phyloP scores from a whole-genome alignment of 1,140 invertebrate species.

The Aradophagus sp. region DNA sequence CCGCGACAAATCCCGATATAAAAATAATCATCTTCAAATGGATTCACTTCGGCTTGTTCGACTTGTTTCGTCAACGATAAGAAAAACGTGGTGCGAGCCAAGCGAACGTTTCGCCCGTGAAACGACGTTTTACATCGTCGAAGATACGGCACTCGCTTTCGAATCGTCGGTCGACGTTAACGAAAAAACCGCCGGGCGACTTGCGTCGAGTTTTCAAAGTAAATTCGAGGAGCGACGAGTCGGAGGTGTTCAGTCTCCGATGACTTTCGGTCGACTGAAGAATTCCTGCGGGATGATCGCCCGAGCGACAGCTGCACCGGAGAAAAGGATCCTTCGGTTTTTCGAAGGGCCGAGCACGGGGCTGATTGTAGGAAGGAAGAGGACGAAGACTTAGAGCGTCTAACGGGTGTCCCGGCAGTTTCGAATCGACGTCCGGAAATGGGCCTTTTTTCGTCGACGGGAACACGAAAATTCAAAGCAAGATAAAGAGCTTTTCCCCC shows the following conservation, averaged over 20 bases:
- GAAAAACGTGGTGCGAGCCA: too few species aligned
- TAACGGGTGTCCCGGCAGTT: constrained; percentile 40
- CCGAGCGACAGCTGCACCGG: constrained; percentile 50
- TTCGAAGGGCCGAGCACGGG: constrained; percentile 25
- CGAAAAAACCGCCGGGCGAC: too few species aligned
- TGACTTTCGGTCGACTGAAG: constrained; percentile 61
- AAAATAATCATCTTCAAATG: constrained; percentile 81
- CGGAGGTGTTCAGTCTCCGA: constrained; percentile 49
- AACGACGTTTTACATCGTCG: too few species aligned
- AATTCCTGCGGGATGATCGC: constrained; percentile 53
- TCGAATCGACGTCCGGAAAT: constrained; percentile 17
- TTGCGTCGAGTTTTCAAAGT: too few species aligned
- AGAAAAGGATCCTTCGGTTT: constrained; percentile 52
- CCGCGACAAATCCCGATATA: constrained; percentile 79
- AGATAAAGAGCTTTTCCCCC: constrained; percentile 15
- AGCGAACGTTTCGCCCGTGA: too few species aligned
- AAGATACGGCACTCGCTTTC: too few species aligned
- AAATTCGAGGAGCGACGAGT: constrained; percentile 13
- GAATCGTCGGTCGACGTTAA: too few species aligned
- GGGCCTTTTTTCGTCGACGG: constrained; percentile 4
- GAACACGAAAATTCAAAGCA: constrained; percentile 1
- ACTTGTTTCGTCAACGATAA: constrained; percentile 2
- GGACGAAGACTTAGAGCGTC: constrained; percentile 31
- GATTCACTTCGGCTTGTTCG: too few species aligned
- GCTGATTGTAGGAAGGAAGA: constrained; percentile 41